Base-by-base conservation (phyloP, 2,888 invertebrate species). In the Cylloceria caligata region DNA sequence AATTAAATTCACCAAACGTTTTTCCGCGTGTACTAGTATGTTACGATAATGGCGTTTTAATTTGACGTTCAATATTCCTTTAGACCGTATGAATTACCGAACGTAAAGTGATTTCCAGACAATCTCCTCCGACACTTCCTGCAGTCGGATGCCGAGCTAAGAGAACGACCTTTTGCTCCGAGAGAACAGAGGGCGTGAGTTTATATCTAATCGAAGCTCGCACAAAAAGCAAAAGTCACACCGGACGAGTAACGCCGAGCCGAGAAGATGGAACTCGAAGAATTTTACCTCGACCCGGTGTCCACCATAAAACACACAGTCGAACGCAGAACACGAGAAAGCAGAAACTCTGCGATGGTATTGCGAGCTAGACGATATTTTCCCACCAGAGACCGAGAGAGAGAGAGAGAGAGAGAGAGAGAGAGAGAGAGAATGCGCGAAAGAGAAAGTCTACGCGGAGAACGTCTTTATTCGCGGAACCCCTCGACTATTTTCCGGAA, bases 51-150 rank as follows among this genome's bases (percentile, higher is more conserved):
- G 19, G n/a, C 36, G 7, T 52, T 52, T 45, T 3, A 45, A 13
- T 45, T 13, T 39, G 27, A 52, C 55, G 16, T n/a, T 5, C 39
- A 42, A 27, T 27, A 36, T 69, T 11, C 9, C 19, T 21, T 27
- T 64, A 64, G 73, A 74, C 60, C 69, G 62, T 65, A 64, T 74
- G 57, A 80, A 80, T 67, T 55, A 73, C 42, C 30, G 77, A 74
- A 88, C 87, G 87, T 88, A 89, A 89, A 89, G 87, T 87, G 86
- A 89, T 89, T 90, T 87, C 87, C 80, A 88, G 86, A 88, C 88
- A 89, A 90, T 90, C 89, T 89, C 89, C 89, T 90, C 84, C 81
- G 84, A 83, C 84, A 76, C 86, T 89, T 90, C 90, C 89, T 88
- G 86, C 87, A 85, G 84, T 85, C 87, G 88, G 88, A 88, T 88